Conservation (phyloP, 37 sponge, comb jelly and placozoan genomes). For the Cliona cf. orientalis region DNA sequence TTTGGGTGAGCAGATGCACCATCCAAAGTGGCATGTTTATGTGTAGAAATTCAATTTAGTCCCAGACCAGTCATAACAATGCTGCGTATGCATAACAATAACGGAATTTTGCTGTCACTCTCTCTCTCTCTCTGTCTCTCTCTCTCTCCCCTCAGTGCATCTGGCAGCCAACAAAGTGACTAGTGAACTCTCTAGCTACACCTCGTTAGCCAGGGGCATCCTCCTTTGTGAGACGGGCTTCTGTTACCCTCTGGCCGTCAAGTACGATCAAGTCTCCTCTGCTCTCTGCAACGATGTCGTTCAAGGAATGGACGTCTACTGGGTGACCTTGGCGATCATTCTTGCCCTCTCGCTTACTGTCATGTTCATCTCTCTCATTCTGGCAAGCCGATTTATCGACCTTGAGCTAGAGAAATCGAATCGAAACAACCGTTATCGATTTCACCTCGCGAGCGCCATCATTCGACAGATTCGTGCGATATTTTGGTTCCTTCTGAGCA, state of each 20-base stretch:
- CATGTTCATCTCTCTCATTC: conserved; percentile 34
- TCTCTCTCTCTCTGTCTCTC: conserved; percentile 2
- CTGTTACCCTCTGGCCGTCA: conserved; percentile 22
- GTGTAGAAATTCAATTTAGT: too few relatives aligned
- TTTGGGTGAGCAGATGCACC: too few relatives aligned
- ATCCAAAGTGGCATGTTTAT: too few relatives aligned
- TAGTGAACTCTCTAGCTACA: conserved; percentile 2
- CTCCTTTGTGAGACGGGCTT: conserved; percentile 29
- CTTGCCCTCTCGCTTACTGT: conserved; percentile 24
- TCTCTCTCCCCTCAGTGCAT: conserved; percentile 7
- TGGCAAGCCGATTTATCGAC: conserved; percentile 50
- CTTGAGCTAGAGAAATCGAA: conserved; percentile 17
- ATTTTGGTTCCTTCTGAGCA: conserved; percentile 33
- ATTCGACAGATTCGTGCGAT: conserved; percentile 14
- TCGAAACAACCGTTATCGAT: conserved; percentile 1
- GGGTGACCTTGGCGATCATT: conserved; percentile 43
- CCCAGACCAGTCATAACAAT: too few relatives aligned
- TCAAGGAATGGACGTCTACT: conserved; percentile 69
- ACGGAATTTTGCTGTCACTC: background rate
- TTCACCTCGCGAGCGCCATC: conserved; percentile 22
- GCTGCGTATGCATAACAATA: too few relatives aligned
- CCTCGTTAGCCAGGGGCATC: background rate
- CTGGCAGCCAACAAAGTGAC: background rate
- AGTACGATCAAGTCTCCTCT: conserved; percentile 32
- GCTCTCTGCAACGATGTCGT: conserved; percentile 60